Evolutionary conservation across 2,797 vertebrate genomes (phyloP).

Genomic region (Malurus splendens): DNA sequence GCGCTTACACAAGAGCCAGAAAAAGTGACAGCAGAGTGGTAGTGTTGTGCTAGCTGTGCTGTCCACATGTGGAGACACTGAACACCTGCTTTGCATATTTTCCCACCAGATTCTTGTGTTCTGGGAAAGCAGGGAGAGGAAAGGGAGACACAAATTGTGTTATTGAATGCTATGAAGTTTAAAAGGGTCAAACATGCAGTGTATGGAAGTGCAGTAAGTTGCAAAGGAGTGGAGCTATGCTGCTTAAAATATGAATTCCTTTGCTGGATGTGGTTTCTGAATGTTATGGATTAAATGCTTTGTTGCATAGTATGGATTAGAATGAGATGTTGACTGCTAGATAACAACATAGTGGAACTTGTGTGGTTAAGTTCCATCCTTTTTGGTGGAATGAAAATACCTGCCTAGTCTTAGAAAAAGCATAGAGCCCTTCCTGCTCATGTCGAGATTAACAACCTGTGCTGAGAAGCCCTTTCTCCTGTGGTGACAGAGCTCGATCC

Average conservation of each 20-base stretch:
- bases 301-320: neutral
- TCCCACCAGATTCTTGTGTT: neutral
- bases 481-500: slow-evolving; percentile 14
- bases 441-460: neutral
- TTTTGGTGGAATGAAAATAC: neutral
- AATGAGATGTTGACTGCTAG: neutral
- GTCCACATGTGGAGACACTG: neutral
- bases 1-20: neutral
- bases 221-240: neutral
- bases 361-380: neutral
- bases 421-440: neutral
- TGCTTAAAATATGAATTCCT: neutral
- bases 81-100: neutral
- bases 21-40: neutral
- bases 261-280: neutral
- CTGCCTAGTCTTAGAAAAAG: neutral
- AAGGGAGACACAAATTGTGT: neutral
- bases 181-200: neutral
- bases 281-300: neutral
- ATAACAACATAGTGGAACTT: neutral
- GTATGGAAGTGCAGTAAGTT: neutral
- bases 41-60: neutral
- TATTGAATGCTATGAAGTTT: neutral
- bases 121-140: neutral
- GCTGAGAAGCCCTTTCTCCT: neutral